Evolutionary conservation across 2,888 invertebrate genomes (phyloP), one percentile per base, ranked within the genome.

Genomic region (Serrognathus titanus): DNA sequence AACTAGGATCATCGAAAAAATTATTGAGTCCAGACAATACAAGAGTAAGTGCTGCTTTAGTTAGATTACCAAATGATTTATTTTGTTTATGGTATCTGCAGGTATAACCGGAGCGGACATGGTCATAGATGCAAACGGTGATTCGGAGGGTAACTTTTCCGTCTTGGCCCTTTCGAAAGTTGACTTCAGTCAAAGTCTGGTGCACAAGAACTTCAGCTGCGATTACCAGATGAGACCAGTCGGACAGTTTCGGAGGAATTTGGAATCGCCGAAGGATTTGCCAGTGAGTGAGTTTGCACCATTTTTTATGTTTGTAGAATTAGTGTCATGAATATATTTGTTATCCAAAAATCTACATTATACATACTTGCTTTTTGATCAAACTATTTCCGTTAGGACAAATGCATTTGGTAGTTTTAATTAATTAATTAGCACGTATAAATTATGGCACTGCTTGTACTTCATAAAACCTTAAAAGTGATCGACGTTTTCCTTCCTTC

Each of bases 111-210:
- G 98, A 12, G 90, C 95, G 73, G 89, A 89, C 60, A 94, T 97
- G 69, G 90, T 91, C 65, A 83, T 98, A 64, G 96, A 98, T 80
- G 83, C 88, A 66, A 86, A 90, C 67, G 98, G 97, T 2, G 97
- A 98, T 77, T 97, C 97, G 0, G 95, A 97, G 76, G 97, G 97
- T 7, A 98, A 98, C 78, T 98, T 95, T 80, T 95, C 97, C 0
- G 90, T 98, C 53, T 80, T 97, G 59, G 92, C 95, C 1, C 85
- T 89, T 70, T 90, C 88, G 73, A 62, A 67, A 16, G 54, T 60
- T 41, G 59, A 63, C 5, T 49, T 60, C 10, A 56, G 60, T 8
- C 61, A 66, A 48, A 79, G 77, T 61, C 80, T 80, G 43, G 79
- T 79, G 0, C 71, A 76, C 48, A 75, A 76, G 43, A 83, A 84